Conservation (phyloP, 2,888 invertebrate species). For the Kuschelorhynchus macadamiae region DNA sequence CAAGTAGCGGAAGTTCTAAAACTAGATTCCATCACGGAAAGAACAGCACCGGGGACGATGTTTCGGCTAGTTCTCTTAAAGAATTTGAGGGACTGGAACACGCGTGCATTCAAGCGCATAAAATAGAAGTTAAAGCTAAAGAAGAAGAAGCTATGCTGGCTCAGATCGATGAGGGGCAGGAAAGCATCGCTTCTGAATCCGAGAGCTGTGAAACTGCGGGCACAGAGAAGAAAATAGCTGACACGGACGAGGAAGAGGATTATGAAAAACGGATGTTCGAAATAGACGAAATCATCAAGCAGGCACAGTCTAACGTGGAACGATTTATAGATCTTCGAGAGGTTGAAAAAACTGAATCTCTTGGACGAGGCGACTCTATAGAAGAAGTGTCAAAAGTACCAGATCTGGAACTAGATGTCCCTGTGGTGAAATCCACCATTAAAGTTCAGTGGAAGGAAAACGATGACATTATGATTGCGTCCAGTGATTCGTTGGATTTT, state of each 20-base stretch:
- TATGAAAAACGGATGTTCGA: slow-evolving; percentile 78
- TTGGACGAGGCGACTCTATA: slow-evolving; percentile 71
- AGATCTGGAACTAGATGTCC: slow-evolving; percentile 70
- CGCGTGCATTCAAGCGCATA: slow-evolving; percentile 87
- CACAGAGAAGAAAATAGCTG: slow-evolving; percentile 73
- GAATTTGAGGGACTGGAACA: slow-evolving; percentile 94
- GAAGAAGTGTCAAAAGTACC: slow-evolving; percentile 72
- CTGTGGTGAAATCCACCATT: slow-evolving; percentile 63
- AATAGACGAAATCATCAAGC: slow-evolving; percentile 78
- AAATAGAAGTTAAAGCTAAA: slow-evolving; percentile 85
- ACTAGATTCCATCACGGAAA: slow-evolving; percentile 78
- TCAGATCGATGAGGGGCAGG: slow-evolving; percentile 71
- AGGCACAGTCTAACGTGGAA: slow-evolving; percentile 78
- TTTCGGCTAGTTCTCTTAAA: slow-evolving; percentile 88
- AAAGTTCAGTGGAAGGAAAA: slow-evolving; percentile 66
- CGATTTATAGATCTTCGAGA: slow-evolving; percentile 74
- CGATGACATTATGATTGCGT: slow-evolving; percentile 73
- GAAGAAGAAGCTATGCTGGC: slow-evolving; percentile 86
- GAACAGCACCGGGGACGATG: slow-evolving; percentile 86
- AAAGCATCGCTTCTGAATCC: slow-evolving; percentile 72
- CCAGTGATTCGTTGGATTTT: slow-evolving; percentile 76
- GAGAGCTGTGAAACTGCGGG: slow-evolving; percentile 75
- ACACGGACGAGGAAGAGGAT: slow-evolving; percentile 73
- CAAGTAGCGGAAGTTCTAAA: slow-evolving; percentile 86
- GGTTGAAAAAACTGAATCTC: slow-evolving; percentile 72